A percentile compares a stretch with the other conserved stretches of the same genome.
phyloP scores from a whole-genome alignment of 2,888 invertebrate species.

The Oeneis ivallda region DNA sequence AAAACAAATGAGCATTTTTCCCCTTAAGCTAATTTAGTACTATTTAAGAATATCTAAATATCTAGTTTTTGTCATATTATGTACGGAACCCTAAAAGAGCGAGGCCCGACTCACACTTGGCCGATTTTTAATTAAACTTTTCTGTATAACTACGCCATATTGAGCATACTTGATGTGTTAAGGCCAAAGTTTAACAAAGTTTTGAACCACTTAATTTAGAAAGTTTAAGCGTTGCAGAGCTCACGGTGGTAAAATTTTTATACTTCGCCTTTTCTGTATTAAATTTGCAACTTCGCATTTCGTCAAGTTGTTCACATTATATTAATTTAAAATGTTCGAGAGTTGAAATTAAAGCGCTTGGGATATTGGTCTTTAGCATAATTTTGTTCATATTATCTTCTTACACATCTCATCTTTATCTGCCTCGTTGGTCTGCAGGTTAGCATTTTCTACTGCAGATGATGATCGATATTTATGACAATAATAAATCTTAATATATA shows the following conservation, averaged over 20 bases:
- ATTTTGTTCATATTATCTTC: too few relatives aligned
- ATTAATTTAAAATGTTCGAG: conserved; percentile 13
- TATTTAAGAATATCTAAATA: too few relatives aligned
- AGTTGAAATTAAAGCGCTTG: background rate
- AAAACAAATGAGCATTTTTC: too few relatives aligned
- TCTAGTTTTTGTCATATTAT: too few relatives aligned
- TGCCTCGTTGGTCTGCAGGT: too few relatives aligned
- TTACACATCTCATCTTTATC: too few relatives aligned
- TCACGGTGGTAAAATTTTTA: conserved; percentile 26
- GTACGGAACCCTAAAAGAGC: too few relatives aligned
- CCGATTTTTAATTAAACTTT: conserved; percentile 25
- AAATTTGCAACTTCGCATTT: conserved; percentile 25
- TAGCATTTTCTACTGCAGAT: too few relatives aligned
- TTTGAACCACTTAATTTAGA: conserved; percentile 29
- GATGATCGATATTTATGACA: too few relatives aligned
- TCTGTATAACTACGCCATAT: conserved; percentile 19
- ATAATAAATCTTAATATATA: too few relatives aligned
- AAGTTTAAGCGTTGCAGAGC: conserved; percentile 26
- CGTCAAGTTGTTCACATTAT: conserved; percentile 12
- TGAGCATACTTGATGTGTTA: conserved; percentile 24
- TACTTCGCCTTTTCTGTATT: conserved; percentile 26
- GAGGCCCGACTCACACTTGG: too few relatives aligned
- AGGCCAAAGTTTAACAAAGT: conserved; percentile 28
- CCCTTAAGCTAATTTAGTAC: too few relatives aligned
- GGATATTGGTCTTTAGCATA: background rate